Conservation (phyloP, 2,797 vertebrate species). For the Telmatherina bonti region DNA sequence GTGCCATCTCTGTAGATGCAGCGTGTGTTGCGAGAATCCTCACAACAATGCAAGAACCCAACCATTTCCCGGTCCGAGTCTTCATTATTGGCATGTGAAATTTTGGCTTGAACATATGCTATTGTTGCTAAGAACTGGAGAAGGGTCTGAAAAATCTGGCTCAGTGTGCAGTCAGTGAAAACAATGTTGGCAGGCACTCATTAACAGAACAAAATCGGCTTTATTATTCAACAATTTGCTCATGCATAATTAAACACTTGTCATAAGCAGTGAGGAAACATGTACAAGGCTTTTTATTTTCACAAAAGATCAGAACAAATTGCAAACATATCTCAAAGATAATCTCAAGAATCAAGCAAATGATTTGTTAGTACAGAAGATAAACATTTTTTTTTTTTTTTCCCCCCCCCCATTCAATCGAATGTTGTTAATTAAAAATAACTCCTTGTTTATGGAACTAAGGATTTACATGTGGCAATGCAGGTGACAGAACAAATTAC, state of each 20-base stretch:
- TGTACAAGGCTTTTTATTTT: background rate
- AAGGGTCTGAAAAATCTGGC: slow-evolving; percentile 11
- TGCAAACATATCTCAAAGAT: background rate
- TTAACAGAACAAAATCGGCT: slow-evolving; percentile 24
- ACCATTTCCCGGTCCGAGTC: background rate
- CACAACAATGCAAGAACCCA: background rate
- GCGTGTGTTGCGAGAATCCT: background rate
- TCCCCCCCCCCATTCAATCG: too few relatives aligned
- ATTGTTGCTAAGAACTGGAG: slow-evolving; percentile 11
- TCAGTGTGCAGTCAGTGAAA: slow-evolving; percentile 14
- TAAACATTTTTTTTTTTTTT: background rate
- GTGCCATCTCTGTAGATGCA: background rate
- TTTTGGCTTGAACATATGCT: slow-evolving; percentile 14
- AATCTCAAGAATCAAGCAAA: background rate
- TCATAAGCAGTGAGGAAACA: slow-evolving; percentile 16
- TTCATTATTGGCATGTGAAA: slow-evolving; percentile 14
- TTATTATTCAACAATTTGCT: slow-evolving; percentile 30
- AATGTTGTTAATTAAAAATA: background rate
- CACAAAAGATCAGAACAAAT: background rate
- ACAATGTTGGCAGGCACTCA: slow-evolving; percentile 24
- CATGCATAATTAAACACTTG: slow-evolving; percentile 37
- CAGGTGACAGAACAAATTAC: background rate
- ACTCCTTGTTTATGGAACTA: background rate
- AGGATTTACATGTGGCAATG: background rate
- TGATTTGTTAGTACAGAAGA: background rate